phyloP scores from a whole-genome alignment of 2,797 vertebrate genomes.

The Pseudopleuronectes americanus region DNA sequence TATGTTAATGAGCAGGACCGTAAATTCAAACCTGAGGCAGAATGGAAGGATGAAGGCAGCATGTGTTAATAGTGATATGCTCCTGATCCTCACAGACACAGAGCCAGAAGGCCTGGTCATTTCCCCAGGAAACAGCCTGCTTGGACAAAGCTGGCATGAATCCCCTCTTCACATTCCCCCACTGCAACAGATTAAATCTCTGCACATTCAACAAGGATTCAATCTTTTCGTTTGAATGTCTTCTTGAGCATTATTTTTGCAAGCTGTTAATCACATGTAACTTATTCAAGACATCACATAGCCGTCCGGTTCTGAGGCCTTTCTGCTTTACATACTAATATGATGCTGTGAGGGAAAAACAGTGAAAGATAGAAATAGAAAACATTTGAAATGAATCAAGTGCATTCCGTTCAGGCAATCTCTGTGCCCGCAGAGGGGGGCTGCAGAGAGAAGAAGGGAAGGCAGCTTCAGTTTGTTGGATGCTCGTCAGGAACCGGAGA shows the following conservation, averaged over 20 bases:
- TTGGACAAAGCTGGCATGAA: conserved; percentile 42
- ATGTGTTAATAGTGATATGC: conserved; percentile 47
- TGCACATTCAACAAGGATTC: conserved; percentile 36
- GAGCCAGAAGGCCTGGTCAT: conserved; percentile 39
- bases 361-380: conserved; percentile 35
- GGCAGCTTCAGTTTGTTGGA: conserved; percentile 52
- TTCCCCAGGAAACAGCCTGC: conserved; percentile 52
- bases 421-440: conserved; percentile 34
- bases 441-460: conserved; percentile 11
- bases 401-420: conserved; percentile 55
- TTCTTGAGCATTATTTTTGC: conserved; percentile 10
- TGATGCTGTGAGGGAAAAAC: conserved; percentile 16
- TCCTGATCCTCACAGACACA: conserved; percentile 46
- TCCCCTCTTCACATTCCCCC: conserved; percentile 38
- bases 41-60: conserved; percentile 26
- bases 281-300: conserved; percentile 11
- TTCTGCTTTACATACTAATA: conserved; percentile 17
- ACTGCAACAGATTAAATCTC: conserved; percentile 37
- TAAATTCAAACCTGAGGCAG: conserved; percentile 2
- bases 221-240: conserved; percentile 27
- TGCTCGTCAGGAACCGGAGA: conserved; percentile 45
- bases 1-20: neutral
- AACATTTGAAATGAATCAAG: conserved; percentile 59
- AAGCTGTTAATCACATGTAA: conserved; percentile 1
- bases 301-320: conserved; percentile 12